phyloP scores from a whole-genome alignment of 2,888 invertebrate species.

The Tiliacea aurago region DNA sequence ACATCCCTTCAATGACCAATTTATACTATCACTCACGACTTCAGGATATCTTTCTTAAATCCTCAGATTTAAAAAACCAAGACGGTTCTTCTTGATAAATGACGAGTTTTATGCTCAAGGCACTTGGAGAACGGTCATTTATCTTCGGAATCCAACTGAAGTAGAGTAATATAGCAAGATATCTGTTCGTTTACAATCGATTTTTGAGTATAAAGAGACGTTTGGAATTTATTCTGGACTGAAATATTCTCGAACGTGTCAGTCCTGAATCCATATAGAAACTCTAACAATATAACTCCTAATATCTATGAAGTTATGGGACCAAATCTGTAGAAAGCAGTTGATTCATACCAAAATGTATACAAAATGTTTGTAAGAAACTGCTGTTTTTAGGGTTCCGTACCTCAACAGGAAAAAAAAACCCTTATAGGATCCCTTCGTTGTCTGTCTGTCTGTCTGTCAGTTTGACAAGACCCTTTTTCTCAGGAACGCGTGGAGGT shows the following conservation, averaged over 20 bases:
- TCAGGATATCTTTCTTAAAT: slow-evolving; percentile 9
- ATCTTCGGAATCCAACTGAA: slow-evolving; percentile 30
- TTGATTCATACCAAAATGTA: no score
- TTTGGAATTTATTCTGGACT: neutral
- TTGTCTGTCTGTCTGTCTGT: no score
- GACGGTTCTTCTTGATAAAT: slow-evolving; percentile 41
- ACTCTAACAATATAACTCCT: no score
- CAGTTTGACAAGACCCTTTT: no score
- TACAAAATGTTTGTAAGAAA: no score
- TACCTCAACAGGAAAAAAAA: no score
- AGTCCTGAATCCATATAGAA: neutral
- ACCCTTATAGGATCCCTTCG: no score
- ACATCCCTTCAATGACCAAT: neutral
- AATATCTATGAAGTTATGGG: no score
- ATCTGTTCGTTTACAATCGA: slow-evolving; percentile 28
- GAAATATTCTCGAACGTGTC: neutral
- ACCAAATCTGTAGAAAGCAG: no score
- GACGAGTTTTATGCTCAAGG: slow-evolving; percentile 26
- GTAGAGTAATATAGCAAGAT: neutral
- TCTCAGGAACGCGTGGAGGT: no score
- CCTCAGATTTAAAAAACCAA: slow-evolving; percentile 15
- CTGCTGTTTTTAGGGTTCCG: no score
- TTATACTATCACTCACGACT: neutral
- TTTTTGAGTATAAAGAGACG: slow-evolving; percentile 8
- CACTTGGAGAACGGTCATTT: slow-evolving; percentile 36